Evolutionary conservation across 2,888 invertebrate genomes (phyloP).

Genomic region (Drosophila incognita): DNA sequence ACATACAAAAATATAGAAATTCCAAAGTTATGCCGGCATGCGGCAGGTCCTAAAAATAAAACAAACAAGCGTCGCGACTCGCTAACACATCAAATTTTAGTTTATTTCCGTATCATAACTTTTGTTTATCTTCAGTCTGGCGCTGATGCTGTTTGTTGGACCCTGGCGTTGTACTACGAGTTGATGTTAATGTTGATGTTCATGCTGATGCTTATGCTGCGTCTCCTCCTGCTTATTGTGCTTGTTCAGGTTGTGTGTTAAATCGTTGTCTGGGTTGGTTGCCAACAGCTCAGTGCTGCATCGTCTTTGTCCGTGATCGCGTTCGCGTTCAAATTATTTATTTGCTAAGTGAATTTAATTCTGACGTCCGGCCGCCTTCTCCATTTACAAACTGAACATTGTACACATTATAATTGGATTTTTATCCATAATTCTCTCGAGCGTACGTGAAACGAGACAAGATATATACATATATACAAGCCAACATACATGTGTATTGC

Average conservation of each 20-base stretch:
- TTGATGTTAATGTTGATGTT: not conserved
- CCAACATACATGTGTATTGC: not conserved
- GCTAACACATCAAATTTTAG: conserved; percentile 66
- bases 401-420: conserved; percentile 8
- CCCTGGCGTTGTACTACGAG: not conserved
- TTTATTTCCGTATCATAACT: conserved; percentile 78
- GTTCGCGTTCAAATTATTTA: conserved; percentile 26
- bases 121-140: conserved; percentile 68
- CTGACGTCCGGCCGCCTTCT: conserved; percentile 4
- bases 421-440: conserved; percentile 21
- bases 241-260: conserved; percentile 15
- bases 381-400: conserved; percentile 1
- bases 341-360: conserved; percentile 41
- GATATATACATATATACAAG: conserved; percentile 1
- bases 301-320: conserved; percentile 52
- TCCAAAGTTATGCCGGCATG: conserved; percentile 38
- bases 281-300: conserved; percentile 47
- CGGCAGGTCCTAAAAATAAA: conserved; percentile 48
- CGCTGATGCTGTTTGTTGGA: conserved; percentile 11
- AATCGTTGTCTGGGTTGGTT: conserved; percentile 20
- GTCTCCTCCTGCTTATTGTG: conserved; percentile 10
- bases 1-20: conserved; percentile 30
- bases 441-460: conserved; percentile 1
- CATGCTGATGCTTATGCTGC: conserved; percentile 3
- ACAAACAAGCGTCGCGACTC: conserved; percentile 49